Percentiles rank a stretch among this genome's conserved stretches.
Evolutionary conservation across 2,888 invertebrate genomes (phyloP).

Genomic region (Strigamia transsilvanica): DNA sequence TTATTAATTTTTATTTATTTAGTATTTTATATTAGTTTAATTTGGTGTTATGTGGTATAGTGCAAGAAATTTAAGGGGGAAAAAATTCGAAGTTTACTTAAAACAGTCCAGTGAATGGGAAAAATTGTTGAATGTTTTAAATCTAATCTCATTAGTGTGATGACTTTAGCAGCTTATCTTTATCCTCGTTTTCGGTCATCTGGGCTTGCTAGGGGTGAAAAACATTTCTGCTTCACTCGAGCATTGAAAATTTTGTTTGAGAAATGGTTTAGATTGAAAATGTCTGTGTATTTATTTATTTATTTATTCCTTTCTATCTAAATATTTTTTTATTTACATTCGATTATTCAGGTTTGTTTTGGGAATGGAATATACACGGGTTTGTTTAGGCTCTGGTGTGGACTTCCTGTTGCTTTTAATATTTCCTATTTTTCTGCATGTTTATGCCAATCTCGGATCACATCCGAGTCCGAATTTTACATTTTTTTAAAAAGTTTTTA

Average conservation of each 20-base stretch:
- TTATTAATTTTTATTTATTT: not conserved
- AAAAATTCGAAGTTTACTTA: not conserved
- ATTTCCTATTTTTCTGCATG: not conserved
- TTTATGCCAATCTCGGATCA: not conserved
- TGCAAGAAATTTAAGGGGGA: not conserved
- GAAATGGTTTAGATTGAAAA: not conserved
- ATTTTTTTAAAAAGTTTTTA: too few species aligned
- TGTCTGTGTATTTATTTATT: not conserved
- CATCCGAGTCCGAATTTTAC: too few species aligned
- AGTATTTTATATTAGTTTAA: not conserved
- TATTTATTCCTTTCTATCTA: not conserved
- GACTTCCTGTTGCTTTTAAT: not conserved
- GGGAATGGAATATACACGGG: not conserved
- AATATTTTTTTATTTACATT: constrained; percentile 5
- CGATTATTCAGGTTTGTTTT: not conserved
- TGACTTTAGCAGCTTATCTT: constrained; percentile 15
- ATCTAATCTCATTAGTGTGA: constrained; percentile 16
- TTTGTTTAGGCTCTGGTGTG: not conserved
- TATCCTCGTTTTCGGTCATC: not conserved
- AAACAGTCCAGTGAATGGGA: not conserved
- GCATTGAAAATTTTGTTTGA: too few species aligned
- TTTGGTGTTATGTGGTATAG: not conserved
- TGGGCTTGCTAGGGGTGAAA: not conserved
- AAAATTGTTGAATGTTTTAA: constrained; percentile 20
- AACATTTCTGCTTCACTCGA: too few species aligned